These are phyloP conservation scores for Sturnira hondurensis DNA, from an alignment of 2,113 vertebrate genomes.

Conservation along the genomic window DNA sequence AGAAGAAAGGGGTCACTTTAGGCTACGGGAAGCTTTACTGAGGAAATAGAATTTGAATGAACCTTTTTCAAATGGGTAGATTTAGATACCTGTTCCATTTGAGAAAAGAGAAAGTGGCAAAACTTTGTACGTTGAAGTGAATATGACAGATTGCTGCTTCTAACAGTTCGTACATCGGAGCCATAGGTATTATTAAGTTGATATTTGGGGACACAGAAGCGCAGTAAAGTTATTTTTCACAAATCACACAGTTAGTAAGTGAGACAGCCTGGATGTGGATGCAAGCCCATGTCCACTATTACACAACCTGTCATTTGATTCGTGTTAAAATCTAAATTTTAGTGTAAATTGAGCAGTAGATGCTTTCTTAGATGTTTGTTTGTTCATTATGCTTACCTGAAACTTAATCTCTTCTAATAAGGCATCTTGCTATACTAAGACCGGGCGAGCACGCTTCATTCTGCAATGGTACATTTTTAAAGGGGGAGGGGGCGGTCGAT, in stretches of 20 bases:
- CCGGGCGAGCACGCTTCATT: background rate
- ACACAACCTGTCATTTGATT: background rate
- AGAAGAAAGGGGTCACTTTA: background rate
- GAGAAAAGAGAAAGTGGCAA: background rate
- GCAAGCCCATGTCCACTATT: background rate
- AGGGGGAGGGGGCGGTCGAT: background rate
- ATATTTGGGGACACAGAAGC: background rate
- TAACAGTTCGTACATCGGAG: slow-evolving; percentile 23
- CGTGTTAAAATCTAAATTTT: slow-evolving; percentile 35
- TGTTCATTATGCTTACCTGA: slow-evolving; percentile 9
- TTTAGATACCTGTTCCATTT: background rate
- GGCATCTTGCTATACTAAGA: background rate
- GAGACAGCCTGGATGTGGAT: background rate
- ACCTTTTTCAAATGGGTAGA: slow-evolving; percentile 13
- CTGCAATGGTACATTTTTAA: slow-evolving; percentile 25
- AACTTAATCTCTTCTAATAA: slow-evolving; percentile 2
- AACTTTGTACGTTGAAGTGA: slow-evolving; percentile 6
- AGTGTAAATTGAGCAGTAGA: slow-evolving; percentile 7
- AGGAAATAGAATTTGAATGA: slow-evolving; percentile 41
- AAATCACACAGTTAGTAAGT: slow-evolving; percentile 12
- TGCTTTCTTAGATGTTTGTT: slow-evolving; percentile 31
- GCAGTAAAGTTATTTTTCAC: slow-evolving; percentile 11
- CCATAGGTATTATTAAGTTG: slow-evolving; percentile 9
- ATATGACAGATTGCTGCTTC: background rate
- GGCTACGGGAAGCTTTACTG: background rate